Evolutionary conservation across 1,140 invertebrate species (phyloP).

Genomic region (Trachymyrmex cornetzi): DNA sequence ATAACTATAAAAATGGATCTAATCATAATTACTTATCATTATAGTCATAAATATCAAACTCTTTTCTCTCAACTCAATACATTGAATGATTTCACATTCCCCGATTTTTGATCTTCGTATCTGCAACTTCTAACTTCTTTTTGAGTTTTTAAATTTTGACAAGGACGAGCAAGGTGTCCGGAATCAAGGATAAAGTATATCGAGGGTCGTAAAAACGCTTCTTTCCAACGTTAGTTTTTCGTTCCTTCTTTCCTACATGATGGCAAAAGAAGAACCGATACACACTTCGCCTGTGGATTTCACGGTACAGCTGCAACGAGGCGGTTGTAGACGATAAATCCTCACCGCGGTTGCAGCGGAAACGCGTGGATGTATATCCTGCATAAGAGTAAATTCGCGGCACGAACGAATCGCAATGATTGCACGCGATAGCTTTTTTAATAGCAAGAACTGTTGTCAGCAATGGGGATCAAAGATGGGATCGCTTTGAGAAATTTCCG

Average conservation of each 20-base stretch:
- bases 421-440: conserved; percentile 28
- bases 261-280: conserved; percentile 54
- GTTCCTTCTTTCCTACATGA: not conserved
- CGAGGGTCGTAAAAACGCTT: not conserved
- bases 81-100: no score
- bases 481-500: not conserved
- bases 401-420: conserved; percentile 42
- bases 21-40: no score
- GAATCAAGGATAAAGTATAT: not conserved
- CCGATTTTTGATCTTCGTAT: not conserved
- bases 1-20: no score
- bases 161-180: not conserved
- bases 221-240: conserved; percentile 38
- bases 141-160: not conserved
- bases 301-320: conserved; percentile 65
- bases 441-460: not conserved
- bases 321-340: conserved; percentile 71
- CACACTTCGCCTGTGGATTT: conserved; percentile 54
- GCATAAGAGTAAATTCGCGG: conserved; percentile 46
- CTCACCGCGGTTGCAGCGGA: conserved; percentile 61
- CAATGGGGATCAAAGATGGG: not conserved
- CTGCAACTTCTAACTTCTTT: not conserved
- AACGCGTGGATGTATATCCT: conserved; percentile 57
- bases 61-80: no score
- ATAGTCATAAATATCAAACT: no score